A percentile compares a stretch with the other conserved stretches of the same genome.
These are phyloP conservation scores for Ectemnius lituratus DNA, from an alignment of 2,888 invertebrate species.

Conservation along the genomic window DNA sequence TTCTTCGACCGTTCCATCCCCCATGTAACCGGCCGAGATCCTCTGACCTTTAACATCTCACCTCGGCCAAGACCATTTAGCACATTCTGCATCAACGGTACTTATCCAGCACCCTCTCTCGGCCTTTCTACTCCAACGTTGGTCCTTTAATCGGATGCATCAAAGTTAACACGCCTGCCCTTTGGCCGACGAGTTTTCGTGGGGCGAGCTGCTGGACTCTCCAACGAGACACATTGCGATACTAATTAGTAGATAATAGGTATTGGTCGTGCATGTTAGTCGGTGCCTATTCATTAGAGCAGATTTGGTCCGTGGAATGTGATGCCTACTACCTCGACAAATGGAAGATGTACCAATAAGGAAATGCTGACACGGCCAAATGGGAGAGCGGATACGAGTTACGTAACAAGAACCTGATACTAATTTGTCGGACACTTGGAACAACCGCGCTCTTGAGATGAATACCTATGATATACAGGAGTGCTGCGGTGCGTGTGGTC, in stretches of 20 bases:
- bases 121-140: constrained; percentile 12
- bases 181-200: background rate
- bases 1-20: constrained; percentile 51
- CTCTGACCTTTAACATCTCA: constrained; percentile 64
- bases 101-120: constrained; percentile 18
- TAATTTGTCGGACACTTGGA: constrained; percentile 61
- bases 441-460: constrained; percentile 55
- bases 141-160: background rate
- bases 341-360: constrained; percentile 19
- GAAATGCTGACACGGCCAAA: constrained; percentile 39
- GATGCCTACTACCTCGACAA: constrained; percentile 15
- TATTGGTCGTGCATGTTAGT: background rate
- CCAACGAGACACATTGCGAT: background rate
- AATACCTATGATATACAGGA: constrained; percentile 50
- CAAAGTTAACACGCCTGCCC: background rate
- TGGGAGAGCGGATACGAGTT: constrained; percentile 27
- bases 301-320: too few species aligned
- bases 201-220: background rate
- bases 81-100: constrained; percentile 40
- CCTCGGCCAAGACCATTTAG: constrained; percentile 60
- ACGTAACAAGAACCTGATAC: constrained; percentile 56
- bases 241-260: background rate
- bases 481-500: constrained; percentile 56
- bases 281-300: constrained; percentile 4
- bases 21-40: constrained; percentile 35